Evolutionary conservation across 30 jellyfish, hydroid and myxozoan genomes (phyloP).

Genomic region (Aurelia aurita complex sp. Pacific): DNA sequence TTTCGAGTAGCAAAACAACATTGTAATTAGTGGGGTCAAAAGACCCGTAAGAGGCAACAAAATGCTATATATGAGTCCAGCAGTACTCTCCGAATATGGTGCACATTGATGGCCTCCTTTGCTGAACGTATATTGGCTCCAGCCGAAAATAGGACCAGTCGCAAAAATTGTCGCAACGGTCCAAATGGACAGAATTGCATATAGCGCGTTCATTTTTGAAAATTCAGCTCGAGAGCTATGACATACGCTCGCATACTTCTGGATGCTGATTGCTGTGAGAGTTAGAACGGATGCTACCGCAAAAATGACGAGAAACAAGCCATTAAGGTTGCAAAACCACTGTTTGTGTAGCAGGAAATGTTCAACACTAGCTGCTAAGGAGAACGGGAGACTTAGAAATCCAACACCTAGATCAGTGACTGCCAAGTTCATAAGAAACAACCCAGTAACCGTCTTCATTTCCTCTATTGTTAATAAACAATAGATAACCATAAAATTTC

Average conservation of each 20-base stretch:
- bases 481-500: constrained; percentile 52
- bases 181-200: constrained; percentile 55
- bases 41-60: neutral
- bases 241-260: constrained; percentile 45
- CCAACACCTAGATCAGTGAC: constrained; percentile 72
- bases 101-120: constrained; percentile 79
- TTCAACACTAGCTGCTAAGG: constrained; percentile 50
- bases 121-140: constrained; percentile 63
- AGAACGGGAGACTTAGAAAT: constrained; percentile 44
- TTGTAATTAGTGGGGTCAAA: constrained; percentile 21
- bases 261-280: constrained; percentile 55
- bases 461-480: constrained; percentile 43
- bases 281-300: constrained; percentile 45
- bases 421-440: constrained; percentile 60
- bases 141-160: constrained; percentile 74
- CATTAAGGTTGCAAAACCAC: constrained; percentile 57
- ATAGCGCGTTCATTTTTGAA: constrained; percentile 2
- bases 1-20: constrained; percentile 44
- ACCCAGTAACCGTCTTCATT: constrained; percentile 63
- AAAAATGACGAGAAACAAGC: constrained; percentile 40
- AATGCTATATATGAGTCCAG: constrained; percentile 20
- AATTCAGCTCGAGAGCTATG: constrained; percentile 13
- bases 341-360: constrained; percentile 11
- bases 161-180: constrained; percentile 46
- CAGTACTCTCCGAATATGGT: constrained; percentile 18